Evolutionary conservation across 2,888 invertebrate species (phyloP).

Genomic region (Seira musarum): DNA sequence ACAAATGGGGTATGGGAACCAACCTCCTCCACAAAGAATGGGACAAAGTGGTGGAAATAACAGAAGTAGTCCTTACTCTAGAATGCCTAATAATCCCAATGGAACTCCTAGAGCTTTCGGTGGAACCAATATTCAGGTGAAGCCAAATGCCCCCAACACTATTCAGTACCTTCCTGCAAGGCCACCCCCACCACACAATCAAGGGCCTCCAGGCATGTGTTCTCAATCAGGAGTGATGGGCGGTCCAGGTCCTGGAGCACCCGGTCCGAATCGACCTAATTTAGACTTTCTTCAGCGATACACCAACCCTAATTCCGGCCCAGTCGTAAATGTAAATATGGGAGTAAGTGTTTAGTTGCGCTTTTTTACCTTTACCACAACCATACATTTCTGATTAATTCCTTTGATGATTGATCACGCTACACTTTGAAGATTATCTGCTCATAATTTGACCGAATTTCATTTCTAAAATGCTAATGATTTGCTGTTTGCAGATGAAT

Average conservation of each 20-base stretch:
- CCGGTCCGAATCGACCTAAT: conserved; percentile 81
- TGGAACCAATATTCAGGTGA: conserved; percentile 91
- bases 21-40: conserved; percentile 65
- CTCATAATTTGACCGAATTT: no score
- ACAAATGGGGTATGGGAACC: conserved; percentile 64
- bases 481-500: conserved; percentile 70
- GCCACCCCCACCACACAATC: conserved; percentile 79
- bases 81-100: conserved; percentile 77
- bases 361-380: no score
- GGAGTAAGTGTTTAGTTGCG: conserved; percentile 68
- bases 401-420: neutral
- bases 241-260: conserved; percentile 44
- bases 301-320: conserved; percentile 81
- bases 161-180: conserved; percentile 97
- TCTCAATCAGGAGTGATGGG: conserved; percentile 64
- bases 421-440: neutral
- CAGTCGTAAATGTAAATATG: conserved; percentile 69
- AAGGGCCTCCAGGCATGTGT: conserved; percentile 65
- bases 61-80: conserved; percentile 72
- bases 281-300: conserved; percentile 92
- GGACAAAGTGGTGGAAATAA: conserved; percentile 75
- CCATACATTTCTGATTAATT: neutral
- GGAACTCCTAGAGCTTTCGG: conserved; percentile 77
- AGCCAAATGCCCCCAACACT: conserved; percentile 97
- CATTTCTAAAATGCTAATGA: no score